Percentiles rank a stretch among this genome's conserved stretches.
Evolutionary conservation across 2,113 vertebrate genomes (phyloP).

Genomic region (Muntiacus muntjak): DNA sequence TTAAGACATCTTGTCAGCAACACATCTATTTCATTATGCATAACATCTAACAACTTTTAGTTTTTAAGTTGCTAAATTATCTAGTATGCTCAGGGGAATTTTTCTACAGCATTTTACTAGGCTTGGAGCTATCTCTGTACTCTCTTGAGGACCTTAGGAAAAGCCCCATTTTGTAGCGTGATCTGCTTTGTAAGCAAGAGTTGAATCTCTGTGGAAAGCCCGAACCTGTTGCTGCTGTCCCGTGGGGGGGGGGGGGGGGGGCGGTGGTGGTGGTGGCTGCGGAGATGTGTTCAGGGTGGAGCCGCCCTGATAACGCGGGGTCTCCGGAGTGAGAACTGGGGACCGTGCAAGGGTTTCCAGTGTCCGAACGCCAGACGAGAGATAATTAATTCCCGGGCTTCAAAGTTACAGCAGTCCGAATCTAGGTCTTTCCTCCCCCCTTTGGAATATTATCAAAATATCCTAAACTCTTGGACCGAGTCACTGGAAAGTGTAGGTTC

Average conservation of each 20-base stretch:
- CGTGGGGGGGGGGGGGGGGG: neutral
- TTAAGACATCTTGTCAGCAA: conserved; percentile 59
- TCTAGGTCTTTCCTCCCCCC: neutral
- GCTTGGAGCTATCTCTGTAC: neutral
- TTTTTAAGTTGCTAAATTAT: conserved; percentile 57
- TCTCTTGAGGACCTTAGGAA: neutral
- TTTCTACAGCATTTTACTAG: neutral
- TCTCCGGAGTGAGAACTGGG: neutral
- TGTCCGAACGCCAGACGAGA: neutral
- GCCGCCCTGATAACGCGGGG: neutral
- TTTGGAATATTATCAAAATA: conserved; percentile 55
- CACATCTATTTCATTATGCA: conserved; percentile 48
- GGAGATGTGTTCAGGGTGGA: neutral
- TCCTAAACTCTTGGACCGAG: conserved; percentile 11
- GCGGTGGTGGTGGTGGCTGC: neutral
- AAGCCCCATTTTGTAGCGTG: neutral
- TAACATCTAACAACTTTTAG: conserved; percentile 30
- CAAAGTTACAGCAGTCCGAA: conserved; percentile 4
- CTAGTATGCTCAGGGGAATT: conserved; percentile 26
- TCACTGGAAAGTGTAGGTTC: conserved; percentile 45
- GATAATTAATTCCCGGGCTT: conserved; percentile 36
- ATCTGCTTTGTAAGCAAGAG: conserved; percentile 17
- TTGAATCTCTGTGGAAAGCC: neutral
- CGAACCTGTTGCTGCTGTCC: neutral
- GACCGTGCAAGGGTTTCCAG: neutral